Conservation (phyloP, 1,140 invertebrate genomes). For the Cyclargus thomasi region DNA sequence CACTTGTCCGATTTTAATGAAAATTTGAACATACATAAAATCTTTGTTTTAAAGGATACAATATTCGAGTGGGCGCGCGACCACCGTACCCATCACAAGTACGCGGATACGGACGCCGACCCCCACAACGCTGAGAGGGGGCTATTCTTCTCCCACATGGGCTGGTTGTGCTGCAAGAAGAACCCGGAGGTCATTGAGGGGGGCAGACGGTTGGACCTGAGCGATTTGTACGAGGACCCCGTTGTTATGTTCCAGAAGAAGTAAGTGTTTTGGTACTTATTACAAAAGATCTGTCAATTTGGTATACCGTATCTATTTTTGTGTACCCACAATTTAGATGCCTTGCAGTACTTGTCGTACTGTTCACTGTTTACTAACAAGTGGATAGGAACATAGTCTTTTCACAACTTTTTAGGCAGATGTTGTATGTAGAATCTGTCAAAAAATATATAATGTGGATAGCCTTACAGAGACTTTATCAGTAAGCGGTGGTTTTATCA, state of each 20-base stretch:
- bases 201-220: conserved; percentile 81
- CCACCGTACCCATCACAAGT: conserved; percentile 89
- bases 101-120: conserved; percentile 87
- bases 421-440: no score
- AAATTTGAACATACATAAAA: no score
- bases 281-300: no score
- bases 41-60: conserved; percentile 43
- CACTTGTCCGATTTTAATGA: no score
- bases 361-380: no score
- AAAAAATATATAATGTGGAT: no score
- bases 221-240: conserved; percentile 84
- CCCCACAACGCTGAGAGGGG: conserved; percentile 88
- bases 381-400: no score
- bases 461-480: no score
- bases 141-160: conserved; percentile 90
- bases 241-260: conserved; percentile 85
- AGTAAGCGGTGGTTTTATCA: no score
- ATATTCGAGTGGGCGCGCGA: conserved; percentile 79
- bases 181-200: conserved; percentile 84
- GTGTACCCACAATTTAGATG: not conserved
- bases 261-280: conserved; percentile 44
- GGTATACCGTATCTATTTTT: not conserved
- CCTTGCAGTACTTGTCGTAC: no score
- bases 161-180: conserved; percentile 87
- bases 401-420: no score